phyloP scores from a whole-genome alignment of 2,888 invertebrate species.

The Acleris emargana region DNA sequence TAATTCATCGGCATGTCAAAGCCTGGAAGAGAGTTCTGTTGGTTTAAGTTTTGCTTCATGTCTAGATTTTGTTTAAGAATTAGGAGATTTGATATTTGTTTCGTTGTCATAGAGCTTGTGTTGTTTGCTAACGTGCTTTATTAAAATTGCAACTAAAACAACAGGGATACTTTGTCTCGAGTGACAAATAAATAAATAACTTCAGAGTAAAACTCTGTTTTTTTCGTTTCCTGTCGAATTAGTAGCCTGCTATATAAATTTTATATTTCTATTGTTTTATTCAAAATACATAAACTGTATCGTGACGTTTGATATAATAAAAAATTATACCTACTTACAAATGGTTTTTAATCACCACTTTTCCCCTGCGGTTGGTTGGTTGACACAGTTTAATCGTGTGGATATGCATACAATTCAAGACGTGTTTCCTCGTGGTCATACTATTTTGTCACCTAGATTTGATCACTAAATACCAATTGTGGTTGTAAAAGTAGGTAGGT shows the following conservation, averaged over 20 bases:
- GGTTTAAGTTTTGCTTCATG: slow-evolving; percentile 20
- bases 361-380: too few relatives aligned
- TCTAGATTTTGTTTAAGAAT: not conserved
- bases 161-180: slow-evolving; percentile 7
- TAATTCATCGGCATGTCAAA: not conserved
- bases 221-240: slow-evolving; percentile 21
- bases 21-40: not conserved
- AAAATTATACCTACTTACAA: slow-evolving; percentile 1
- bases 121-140: slow-evolving; percentile 8
- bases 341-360: too few relatives aligned
- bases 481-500: too few relatives aligned
- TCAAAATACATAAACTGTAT: slow-evolving; percentile 11
- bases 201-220: not conserved
- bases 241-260: slow-evolving; percentile 13
- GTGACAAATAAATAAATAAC: not conserved
- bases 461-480: too few relatives aligned
- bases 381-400: too few relatives aligned
- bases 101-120: slow-evolving; percentile 2
- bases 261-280: slow-evolving; percentile 30
- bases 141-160: slow-evolving; percentile 7
- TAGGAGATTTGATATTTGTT: not conserved
- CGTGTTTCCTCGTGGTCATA: too few relatives aligned
- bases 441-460: too few relatives aligned
- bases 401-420: too few relatives aligned
- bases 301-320: slow-evolving; percentile 17